Evolutionary conservation across 2,888 invertebrate species (phyloP), one percentile per base, ranked within the genome.

Genomic region (Hetaerina titia): DNA sequence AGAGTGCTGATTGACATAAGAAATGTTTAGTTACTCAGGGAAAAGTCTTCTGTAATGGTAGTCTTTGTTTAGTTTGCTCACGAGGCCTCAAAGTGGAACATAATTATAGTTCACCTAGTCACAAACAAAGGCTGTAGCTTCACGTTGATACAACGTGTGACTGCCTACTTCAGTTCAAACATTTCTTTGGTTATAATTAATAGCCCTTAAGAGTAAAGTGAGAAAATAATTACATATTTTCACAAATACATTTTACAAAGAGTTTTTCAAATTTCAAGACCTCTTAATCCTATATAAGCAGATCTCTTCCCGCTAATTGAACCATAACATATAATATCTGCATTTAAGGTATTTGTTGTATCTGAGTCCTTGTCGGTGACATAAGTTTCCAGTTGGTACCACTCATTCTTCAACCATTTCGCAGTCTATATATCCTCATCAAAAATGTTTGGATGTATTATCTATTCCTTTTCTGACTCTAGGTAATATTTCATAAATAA

Each of bases 101-200:
- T 57, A 25, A 74, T 69, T 69, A 64, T 92, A 25, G 69, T 92
- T n/a, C 92, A 74, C 69, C 92, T 56, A 92, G 92, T 92, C 69
- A 74, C 25, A 64, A 92, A 92, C 15, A n/a, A 56, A 45, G 92
- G 92, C 92, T 13, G 31, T 81, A 31, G 81, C 7, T 56, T 92
- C 92, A 92, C 92, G 92, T 92, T 92, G 92, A 92, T 92, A 92
- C 92, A 92, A 92, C 92, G 92, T 57, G 60, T 69, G 56, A 74
- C 92, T 69, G 92, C 92, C 92, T 64, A 56, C 69, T 56, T 92
- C 92, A 92, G 92, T 92, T 81, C 81, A 31, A 6, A 56, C 92
- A 92, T 92, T 92, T 92, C 92, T 92, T 92, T 92, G 92, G 92
- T 92, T 57, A 74, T 31, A 81, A 81, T 74, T n/a, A 92, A 69